Evolutionary conservation across 2,113 vertebrate species (phyloP).

Genomic region (Pelecanoides urinatrix): DNA sequence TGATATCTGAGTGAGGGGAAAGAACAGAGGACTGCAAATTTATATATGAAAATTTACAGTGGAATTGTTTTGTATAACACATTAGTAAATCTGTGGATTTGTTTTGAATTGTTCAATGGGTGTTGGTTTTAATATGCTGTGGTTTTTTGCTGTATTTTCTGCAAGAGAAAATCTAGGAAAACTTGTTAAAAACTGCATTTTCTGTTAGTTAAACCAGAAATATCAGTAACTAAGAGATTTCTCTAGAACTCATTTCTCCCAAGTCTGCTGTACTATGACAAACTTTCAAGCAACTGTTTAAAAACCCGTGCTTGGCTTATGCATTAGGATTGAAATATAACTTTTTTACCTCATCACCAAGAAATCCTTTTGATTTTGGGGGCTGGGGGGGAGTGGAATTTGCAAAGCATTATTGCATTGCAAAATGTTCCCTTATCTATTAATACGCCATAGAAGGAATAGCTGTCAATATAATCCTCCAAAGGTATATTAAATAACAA

Average conservation of each 20-base stretch:
- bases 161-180: not conserved
- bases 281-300: not conserved
- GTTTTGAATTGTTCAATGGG: not conserved
- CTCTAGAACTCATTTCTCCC: not conserved
- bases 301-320: not conserved
- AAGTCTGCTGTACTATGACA: not conserved
- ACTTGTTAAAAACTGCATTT: not conserved
- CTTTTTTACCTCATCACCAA: not conserved
- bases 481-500: not conserved
- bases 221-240: not conserved
- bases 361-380: not conserved
- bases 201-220: not conserved
- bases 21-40: not conserved
- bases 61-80: not conserved
- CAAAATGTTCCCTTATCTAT: not conserved
- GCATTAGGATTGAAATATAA: not conserved
- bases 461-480: not conserved
- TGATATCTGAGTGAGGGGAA: not conserved
- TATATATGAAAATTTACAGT: not conserved
- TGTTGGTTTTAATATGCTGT: not conserved
- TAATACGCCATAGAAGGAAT: not conserved
- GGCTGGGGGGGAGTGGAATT: too few relatives aligned
- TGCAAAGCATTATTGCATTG: not conserved
- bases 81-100: not conserved
- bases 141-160: not conserved